These are phyloP conservation scores for Leucophenga maculata DNA, from an alignment of 2,888 invertebrate species.

Conservation along the genomic window DNA sequence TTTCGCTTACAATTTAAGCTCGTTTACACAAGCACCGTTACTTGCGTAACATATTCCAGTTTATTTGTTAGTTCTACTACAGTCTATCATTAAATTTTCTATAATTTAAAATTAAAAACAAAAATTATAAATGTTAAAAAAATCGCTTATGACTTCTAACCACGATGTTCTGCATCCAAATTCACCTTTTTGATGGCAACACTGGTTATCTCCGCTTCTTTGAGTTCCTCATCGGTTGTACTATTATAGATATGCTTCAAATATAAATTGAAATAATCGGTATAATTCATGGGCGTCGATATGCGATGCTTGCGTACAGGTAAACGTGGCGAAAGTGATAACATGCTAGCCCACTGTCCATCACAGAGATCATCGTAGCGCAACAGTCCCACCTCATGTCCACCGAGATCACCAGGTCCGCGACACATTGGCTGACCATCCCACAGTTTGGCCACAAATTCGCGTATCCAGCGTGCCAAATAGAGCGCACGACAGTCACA, in stretches of 20 bases:
- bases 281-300: constrained; percentile 70
- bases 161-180: constrained; percentile 27
- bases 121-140: neutral
- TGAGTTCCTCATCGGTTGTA: constrained; percentile 59
- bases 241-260: constrained; percentile 69
- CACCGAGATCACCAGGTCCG: constrained; percentile 74
- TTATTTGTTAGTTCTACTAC: constrained; percentile 14
- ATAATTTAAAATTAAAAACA: constrained; percentile 1
- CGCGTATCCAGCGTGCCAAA: constrained; percentile 76
- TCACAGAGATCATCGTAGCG: constrained; percentile 80
- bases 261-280: constrained; percentile 70
- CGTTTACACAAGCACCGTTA: neutral
- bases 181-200: constrained; percentile 58
- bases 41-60: constrained; percentile 18
- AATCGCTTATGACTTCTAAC: neutral
- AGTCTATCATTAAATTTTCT: neutral
- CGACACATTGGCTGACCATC: constrained; percentile 74
- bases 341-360: constrained; percentile 82
- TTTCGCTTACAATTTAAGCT: too few relatives aligned
- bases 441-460: constrained; percentile 73
- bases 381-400: constrained; percentile 73
- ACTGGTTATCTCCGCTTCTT: constrained; percentile 57
- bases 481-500: constrained; percentile 79
- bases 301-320: constrained; percentile 70
- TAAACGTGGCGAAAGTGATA: constrained; percentile 71